Evolutionary conservation across 2,888 invertebrate genomes (phyloP).

Genomic region (Catocala nupta): DNA sequence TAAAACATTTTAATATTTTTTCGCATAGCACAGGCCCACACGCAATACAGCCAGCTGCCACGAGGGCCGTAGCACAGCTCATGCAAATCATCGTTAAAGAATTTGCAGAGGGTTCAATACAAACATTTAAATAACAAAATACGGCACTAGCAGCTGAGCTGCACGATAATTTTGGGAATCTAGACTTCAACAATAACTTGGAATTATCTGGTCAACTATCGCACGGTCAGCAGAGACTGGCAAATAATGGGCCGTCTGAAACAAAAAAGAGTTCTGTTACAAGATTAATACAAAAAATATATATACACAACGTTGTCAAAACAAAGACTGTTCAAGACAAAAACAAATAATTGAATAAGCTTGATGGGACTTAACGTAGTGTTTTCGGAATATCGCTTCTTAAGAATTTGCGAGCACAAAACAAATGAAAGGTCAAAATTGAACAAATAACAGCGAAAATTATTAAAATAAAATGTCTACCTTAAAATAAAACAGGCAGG

Average conservation of each 20-base stretch:
- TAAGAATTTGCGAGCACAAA: conserved; percentile 3
- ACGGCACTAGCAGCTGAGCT: background rate
- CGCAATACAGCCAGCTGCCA: conserved; percentile 57
- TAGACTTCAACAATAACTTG: background rate
- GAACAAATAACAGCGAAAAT: background rate
- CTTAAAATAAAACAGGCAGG: background rate
- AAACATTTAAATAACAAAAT: background rate
- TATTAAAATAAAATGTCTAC: background rate
- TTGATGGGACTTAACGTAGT: conserved; percentile 23
- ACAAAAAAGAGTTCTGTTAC: conserved; percentile 21
- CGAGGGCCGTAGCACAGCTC: conserved; percentile 56
- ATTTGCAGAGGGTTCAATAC: background rate
- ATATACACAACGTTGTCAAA: conserved; percentile 17
- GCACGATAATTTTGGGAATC: background rate
- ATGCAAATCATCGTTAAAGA: conserved; percentile 60
- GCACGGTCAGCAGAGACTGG: background rate
- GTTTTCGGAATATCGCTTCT: conserved; percentile 1
- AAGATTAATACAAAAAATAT: conserved; percentile 23
- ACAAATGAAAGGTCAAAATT: background rate
- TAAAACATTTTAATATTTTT: conserved; percentile 57
- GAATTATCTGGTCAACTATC: background rate
- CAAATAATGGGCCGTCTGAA: conserved; percentile 7
- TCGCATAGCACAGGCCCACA: conserved; percentile 63
- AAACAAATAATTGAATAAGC: conserved; percentile 37
- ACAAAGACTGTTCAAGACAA: conserved; percentile 22